Conservation (phyloP, 35 echinoderm and acorn worm genomes). For the Diadema setosum region DNA sequence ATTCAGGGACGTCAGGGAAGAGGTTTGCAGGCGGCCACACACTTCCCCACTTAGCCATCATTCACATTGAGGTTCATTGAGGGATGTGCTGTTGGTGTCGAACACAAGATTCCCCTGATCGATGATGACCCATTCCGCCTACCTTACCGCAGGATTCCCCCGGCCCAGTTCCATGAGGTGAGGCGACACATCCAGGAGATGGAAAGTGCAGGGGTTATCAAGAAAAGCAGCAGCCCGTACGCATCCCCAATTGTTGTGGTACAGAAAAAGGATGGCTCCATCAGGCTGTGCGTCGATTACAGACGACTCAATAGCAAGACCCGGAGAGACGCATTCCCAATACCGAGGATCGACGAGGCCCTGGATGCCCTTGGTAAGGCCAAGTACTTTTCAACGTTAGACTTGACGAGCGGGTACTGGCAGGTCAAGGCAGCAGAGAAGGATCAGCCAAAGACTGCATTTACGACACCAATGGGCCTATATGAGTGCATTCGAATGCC, state of each 20-base stretch:
- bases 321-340: conserved; percentile 10
- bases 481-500: conserved; percentile 40
- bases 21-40: background rate
- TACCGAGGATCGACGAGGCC: conserved; percentile 37
- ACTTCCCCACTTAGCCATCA: background rate
- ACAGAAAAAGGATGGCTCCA: conserved; percentile 16
- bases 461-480: conserved; percentile 23
- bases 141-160: conserved; percentile 37
- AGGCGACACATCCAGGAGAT: conserved; percentile 29
- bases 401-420: background rate
- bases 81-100: too few species aligned
- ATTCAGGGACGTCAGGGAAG: background rate
- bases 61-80: background rate
- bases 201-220: too few species aligned
- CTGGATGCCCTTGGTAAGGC: conserved; percentile 12
- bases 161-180: conserved; percentile 41
- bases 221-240: background rate
- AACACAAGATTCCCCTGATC: too few species aligned
- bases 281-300: conserved; percentile 29
- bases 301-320: conserved; percentile 6
- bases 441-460: conserved; percentile 39
- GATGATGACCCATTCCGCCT: conserved; percentile 6
- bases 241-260: background rate
- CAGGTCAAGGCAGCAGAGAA: conserved; percentile 23
- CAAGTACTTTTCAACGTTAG: conserved; percentile 9